Base-by-base conservation (phyloP, 2,797 vertebrate species). In the Microctenopoma lineatum region DNA sequence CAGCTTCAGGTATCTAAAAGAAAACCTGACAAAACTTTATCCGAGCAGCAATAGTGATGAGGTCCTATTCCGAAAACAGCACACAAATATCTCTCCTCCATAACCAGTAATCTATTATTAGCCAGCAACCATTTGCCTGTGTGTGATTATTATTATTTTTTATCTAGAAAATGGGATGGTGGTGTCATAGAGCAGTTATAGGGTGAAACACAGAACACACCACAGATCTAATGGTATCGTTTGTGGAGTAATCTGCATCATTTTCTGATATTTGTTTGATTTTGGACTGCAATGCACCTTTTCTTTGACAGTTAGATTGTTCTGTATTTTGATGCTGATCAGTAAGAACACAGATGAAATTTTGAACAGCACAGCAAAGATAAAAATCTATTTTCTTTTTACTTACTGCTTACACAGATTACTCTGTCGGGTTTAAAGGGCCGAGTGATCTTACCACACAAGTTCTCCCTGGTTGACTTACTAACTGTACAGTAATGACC, bases 61-160 rank as follows among this genome's bases (percentile, higher is more conserved):
- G 45, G 25, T 57, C 38, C 10, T n/a, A 7, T 52, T 62, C 63
- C 32, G 9, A 27, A 26, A 18, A 66, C 42, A 71, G 45, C 6
- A 27, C 27, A 50, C 50, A 45, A 66, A 77, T 41, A 67, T 68
- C 14, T 64, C 42, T 68, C 59, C 73, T 75, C 47, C 54, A 58
- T 60, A 70, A 71, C 52, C 53, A 70, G 16, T 54, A 26, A 66
- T 75, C 58, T 87, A 76, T 74, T 70, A 66, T 77, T 77, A 80
- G 66, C 57, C 42, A 58, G 2, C 15, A 60, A 50, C 59, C 50
- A 66, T 48, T 67, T 72, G 54, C 73, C 48, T 50, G 25, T 56
- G 47, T 71, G 44, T 61, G 27, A 70, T 75, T 51, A 56, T 61
- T 34, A 59, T 8, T 38, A 21, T 41, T 13, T 7, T 14, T 46